phyloP scores from a whole-genome alignment of 2,797 vertebrate genomes.

The Cossypha heuglini region DNA sequence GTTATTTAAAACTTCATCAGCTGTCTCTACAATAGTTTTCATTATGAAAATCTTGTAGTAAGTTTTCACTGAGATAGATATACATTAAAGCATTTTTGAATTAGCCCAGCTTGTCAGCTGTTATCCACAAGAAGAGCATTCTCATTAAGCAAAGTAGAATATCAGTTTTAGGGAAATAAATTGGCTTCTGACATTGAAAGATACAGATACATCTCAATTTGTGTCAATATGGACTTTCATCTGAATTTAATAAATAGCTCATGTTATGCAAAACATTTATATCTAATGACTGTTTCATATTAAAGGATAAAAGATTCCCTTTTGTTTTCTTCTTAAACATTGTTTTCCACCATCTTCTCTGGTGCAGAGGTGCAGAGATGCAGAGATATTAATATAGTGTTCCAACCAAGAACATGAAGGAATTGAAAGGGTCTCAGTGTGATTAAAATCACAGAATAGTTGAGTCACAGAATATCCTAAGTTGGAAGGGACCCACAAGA shows the following conservation, averaged over 20 bases:
- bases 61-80: not conserved
- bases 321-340: not conserved
- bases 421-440: not conserved
- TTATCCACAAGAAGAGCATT: not conserved
- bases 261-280: not conserved
- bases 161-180: conserved; percentile 22
- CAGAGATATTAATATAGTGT: not conserved
- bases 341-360: not conserved
- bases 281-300: not conserved
- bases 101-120: not conserved
- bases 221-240: not conserved
- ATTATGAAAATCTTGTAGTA: not conserved
- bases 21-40: not conserved
- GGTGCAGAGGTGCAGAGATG: not conserved
- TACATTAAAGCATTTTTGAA: not conserved
- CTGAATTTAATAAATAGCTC: not conserved
- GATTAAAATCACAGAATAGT: not conserved
- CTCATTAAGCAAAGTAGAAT: not conserved
- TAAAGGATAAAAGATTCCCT: not conserved
- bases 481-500: not conserved
- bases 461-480: not conserved
- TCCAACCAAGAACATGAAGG: not conserved
- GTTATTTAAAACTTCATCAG: not conserved
- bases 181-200: not conserved
- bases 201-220: not conserved